phyloP scores from a whole-genome alignment of 2,797 vertebrate species.

The Lagocephalus sceleratus region DNA sequence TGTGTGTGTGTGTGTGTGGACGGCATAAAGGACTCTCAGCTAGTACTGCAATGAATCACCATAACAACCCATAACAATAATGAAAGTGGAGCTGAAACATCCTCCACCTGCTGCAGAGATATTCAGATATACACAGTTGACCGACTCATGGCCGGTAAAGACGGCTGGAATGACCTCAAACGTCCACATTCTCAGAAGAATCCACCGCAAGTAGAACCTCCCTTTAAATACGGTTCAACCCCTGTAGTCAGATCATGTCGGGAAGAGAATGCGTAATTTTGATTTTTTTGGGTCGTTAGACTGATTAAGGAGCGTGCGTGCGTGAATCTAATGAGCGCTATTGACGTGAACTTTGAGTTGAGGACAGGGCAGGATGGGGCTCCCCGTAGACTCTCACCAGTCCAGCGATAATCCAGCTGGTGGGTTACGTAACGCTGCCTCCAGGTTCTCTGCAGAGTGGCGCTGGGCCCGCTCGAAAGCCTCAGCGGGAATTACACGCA shows the following conservation, averaged over 20 bases:
- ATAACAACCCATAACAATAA: neutral
- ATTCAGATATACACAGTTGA: neutral
- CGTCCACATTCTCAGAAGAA: too few species aligned
- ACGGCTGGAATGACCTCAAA: too few species aligned
- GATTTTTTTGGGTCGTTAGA: neutral
- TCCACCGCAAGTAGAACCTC: conserved; percentile 16
- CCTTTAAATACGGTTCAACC: conserved; percentile 3
- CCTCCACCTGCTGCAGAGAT: too few species aligned
- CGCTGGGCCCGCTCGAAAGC: conserved; percentile 50
- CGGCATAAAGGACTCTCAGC: too few species aligned
- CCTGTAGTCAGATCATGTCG: neutral
- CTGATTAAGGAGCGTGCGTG: too few species aligned
- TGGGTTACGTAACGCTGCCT: conserved; percentile 65
- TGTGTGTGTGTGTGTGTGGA: too few species aligned
- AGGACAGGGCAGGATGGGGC: conserved; percentile 35
- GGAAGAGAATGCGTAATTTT: neutral
- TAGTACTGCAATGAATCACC: neutral
- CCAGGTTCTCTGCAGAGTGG: conserved; percentile 49
- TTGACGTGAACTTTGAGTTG: conserved; percentile 3
- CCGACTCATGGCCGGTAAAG: neutral
- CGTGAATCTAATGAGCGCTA: too few species aligned
- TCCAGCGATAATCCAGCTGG: conserved; percentile 68
- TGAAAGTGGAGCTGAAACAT: neutral
- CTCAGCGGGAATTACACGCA: conserved; percentile 48
- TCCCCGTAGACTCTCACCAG: conserved; percentile 37